Percentiles rank a stretch among this genome's conserved stretches.
Evolutionary conservation across 2,888 invertebrate genomes (phyloP).

Genomic region (Desoria tigrina): DNA sequence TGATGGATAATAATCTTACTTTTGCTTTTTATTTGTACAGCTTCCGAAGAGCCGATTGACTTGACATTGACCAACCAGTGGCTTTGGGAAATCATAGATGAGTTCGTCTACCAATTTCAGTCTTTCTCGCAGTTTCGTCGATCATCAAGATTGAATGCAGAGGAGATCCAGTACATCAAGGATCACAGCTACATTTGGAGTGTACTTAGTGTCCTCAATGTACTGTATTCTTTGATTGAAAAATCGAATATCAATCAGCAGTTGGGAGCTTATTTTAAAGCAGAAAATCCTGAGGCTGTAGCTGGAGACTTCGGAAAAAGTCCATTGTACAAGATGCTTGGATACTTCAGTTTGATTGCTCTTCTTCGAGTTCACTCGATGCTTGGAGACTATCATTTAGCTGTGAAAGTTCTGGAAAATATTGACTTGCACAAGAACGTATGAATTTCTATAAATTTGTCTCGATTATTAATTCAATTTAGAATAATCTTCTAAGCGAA

Average conservation of each 20-base stretch:
- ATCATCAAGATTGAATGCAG: slow-evolving; percentile 48
- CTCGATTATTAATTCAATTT: not conserved
- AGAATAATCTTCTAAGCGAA: slow-evolving; percentile 12
- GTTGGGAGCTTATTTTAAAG: slow-evolving; percentile 68
- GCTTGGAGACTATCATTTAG: slow-evolving; percentile 97
- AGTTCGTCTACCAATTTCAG: slow-evolving; percentile 98
- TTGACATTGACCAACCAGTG: slow-evolving; percentile 95
- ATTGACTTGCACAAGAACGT: slow-evolving; percentile 94
- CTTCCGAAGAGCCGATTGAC: slow-evolving; percentile 79
- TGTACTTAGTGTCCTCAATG: slow-evolving; percentile 95
- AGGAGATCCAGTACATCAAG: slow-evolving; percentile 59
- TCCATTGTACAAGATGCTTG: slow-evolving; percentile 97
- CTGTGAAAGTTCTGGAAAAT: slow-evolving; percentile 90
- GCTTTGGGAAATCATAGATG: slow-evolving; percentile 99
- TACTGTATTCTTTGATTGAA: slow-evolving; percentile 94
- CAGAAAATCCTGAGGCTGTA: slow-evolving; percentile 86
- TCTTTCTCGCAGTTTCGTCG: slow-evolving; percentile 71
- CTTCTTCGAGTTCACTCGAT: slow-evolving; percentile 91
- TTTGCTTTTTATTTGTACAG: slow-evolving; percentile 54
- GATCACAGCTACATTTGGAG: slow-evolving; percentile 71
- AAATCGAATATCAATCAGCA: slow-evolving; percentile 88
- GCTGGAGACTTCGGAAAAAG: slow-evolving; percentile 96
- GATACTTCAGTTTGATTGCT: slow-evolving; percentile 96
- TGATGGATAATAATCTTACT: too few species aligned
- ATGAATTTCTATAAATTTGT: slow-evolving; percentile 19